Base-by-base conservation (phyloP, 2,797 vertebrate genomes). In the Spinibarbus caldwelli region DNA sequence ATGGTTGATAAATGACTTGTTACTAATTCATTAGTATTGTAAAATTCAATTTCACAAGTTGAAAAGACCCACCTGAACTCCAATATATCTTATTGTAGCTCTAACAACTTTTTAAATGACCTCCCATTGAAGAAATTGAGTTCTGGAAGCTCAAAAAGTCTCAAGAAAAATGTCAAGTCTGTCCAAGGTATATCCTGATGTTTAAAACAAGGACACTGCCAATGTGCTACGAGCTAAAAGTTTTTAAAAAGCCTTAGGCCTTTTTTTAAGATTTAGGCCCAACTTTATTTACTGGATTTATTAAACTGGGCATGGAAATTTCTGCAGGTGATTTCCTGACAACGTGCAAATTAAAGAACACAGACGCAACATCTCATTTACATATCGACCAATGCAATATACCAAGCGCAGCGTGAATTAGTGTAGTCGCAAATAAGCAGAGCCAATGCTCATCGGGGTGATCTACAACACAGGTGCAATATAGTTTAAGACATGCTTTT, bases 21-120 rank as follows among this genome's bases (percentile, higher is more conserved):
- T 88, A 94, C 89, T 93, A 93, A 95, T 95, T 93, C 89, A 94
- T 92, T 93, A 92, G 91, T 92, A 93, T 94, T 94, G 91, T 92
- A 94, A 94, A 94, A 93, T 93, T 92, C 89, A 92, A 93, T 88
- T 91, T 92, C 75, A 89, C 86, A 89, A 91, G 91, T 89, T 90
- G 89, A 93, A 90, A 92, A 91, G 86, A 91, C 91, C 90, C 92
- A 90, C 91, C 86, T 91, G 90, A 93, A 93, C 90, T 90, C 87
- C 91, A 88, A 90, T 86, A 87, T 89, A 93, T 95, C 94, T 93
- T 93, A 90, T 91, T 89, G 83, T 86, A 88, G 82, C 85, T 88
- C 82, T 85, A 80, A 86, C 59, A 87, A 84, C 78, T 85, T 88
- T 86, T 79, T 15, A 72, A 87, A 86, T 87, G 43, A 89, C 52